Evolutionary conservation across 2,113 vertebrate genomes (phyloP), one percentile per base, ranked within the genome.

Genomic region (Dipodomys stephensi): DNA sequence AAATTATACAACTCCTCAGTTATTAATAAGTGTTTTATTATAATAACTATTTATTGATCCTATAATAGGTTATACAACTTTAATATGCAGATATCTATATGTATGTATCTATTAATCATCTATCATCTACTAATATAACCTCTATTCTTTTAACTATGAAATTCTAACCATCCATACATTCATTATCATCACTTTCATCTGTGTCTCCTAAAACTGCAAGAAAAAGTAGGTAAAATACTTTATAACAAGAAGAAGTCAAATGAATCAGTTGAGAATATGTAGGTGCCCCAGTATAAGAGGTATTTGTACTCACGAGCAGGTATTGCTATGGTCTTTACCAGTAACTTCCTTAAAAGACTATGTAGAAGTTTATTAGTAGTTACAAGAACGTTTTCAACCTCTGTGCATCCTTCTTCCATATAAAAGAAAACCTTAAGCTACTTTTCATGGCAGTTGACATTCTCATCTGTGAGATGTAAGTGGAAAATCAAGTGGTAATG

Each of bases 361-460:
- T 27, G 3, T 1, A 44, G 9, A 30, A 90, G 4, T 39, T 65
- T 0, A 79, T 65, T 53, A 19, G 0, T 64, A 12, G 13, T 19
- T 27, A 1, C 4, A 10, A 68, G 46, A 15, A 65, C 0, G 13
- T 6, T 18, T 10, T 2, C 30, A 7, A 13, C 3, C 1, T 69
- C 11, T 65, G 13, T 86, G 57, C 2, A 49, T 1, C 18, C 2
- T 90, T 84, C 5, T 57, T 15, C 76, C 13, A 53, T 30, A 44
- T 62, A 15, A 35, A 69, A 76, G 5, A 69, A 67, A 67, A 10
- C 0, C 11, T 74, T 39, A 68, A 60, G 1, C 7, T 84, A 4
- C 12, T 49, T 74, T 11, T 22, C 86, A 20, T 11, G 8, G 5
- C 3, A 72, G 44, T 10, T 67, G 57, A 71, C 28, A 81, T 1